Base-by-base conservation (phyloP, 2,888 invertebrate species). In the Monochamus alternatus region DNA sequence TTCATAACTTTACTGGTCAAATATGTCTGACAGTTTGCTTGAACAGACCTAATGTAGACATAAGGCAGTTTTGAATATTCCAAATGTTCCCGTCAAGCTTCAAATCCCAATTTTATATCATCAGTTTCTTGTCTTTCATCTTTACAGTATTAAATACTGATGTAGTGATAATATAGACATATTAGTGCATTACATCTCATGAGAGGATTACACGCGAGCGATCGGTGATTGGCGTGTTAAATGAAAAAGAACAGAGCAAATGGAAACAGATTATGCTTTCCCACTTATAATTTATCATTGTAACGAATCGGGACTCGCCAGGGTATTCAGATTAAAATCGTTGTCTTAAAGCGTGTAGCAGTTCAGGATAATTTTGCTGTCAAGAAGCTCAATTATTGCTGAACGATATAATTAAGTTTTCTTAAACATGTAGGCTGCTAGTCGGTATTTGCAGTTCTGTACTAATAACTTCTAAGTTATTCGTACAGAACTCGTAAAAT, bases 241-340 rank as follows among this genome's bases (percentile, higher is more conserved):
- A 55, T 32, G 59, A 65, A 67, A 73, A 67, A 47, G 59, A 66
- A 43, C n/a, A 73, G 58, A 73, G 14, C 59, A 73, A 66, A 59
- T 44, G 64, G 74, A 78, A 79, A 75, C 73, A 70, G 73, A 77
- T 75, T 66, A 62, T 70, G 69, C 78, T 81, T 81, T 81, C 80
- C 72, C 78, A 72, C 70, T 76, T 71, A 73, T 74, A 78, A 81
- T 81, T 78, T 81, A 81, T 82, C 81, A 78, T 77, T 79, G 74
- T 22, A 10, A 73, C 73, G 67, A 80, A 79, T 81, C 78, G 76
- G 70, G 78, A 78, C 65, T 73, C 73, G 77, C 78, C 75, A 79
- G 77, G 80, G 74, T 77, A 82, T 80, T 80, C 76, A 80, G 81
- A 83, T 82, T 83, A 81, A 83, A 81, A 78, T 80, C 70, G 76